These are phyloP conservation scores for Malachius bipustulatus DNA, from an alignment of 2,888 invertebrate species.

Conservation along the genomic window DNA sequence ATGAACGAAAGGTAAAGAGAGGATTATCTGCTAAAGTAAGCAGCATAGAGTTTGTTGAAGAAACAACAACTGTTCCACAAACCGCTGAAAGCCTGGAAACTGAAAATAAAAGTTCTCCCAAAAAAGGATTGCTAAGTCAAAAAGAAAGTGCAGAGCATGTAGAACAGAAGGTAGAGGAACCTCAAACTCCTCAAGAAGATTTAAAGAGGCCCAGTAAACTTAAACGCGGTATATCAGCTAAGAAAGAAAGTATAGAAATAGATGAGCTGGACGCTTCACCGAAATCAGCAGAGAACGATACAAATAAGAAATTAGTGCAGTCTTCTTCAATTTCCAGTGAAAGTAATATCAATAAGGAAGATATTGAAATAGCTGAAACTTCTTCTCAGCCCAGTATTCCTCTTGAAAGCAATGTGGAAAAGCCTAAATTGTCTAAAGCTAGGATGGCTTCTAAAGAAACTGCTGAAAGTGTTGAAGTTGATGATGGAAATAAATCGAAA, in stretches of 20 bases:
- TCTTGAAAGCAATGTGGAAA: no score
- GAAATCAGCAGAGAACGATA: no score
- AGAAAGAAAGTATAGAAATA: conserved; percentile 19
- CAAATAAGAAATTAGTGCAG: no score
- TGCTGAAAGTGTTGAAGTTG: conserved; percentile 17
- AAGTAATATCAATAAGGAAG: no score
- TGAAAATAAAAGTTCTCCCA: conserved; percentile 4
- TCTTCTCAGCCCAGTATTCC: no score
- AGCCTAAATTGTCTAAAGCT: no score
- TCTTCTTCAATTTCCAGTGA: no score
- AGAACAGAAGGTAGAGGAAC: conserved; percentile 13
- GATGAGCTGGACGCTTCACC: no score
- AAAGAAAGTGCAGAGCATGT: conserved; percentile 19
- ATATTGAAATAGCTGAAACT: no score
- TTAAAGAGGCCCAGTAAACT: conserved; percentile 22
- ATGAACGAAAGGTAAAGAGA: not conserved
- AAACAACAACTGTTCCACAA: conserved; percentile 1
- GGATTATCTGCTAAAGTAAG: conserved; percentile 19
- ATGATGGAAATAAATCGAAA: conserved; percentile 26
- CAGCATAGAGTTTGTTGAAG: conserved; percentile 14
- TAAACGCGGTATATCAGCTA: conserved; percentile 28
- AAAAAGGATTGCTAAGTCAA: conserved; percentile 16
- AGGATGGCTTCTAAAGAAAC: conserved; percentile 20
- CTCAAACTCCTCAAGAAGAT: conserved; percentile 19
- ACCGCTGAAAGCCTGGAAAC: conserved; percentile 2